Evolutionary conservation across 1,140 invertebrate genomes (phyloP), one percentile per base, ranked within the genome.

Genomic region (Bombyx mandarina): DNA sequence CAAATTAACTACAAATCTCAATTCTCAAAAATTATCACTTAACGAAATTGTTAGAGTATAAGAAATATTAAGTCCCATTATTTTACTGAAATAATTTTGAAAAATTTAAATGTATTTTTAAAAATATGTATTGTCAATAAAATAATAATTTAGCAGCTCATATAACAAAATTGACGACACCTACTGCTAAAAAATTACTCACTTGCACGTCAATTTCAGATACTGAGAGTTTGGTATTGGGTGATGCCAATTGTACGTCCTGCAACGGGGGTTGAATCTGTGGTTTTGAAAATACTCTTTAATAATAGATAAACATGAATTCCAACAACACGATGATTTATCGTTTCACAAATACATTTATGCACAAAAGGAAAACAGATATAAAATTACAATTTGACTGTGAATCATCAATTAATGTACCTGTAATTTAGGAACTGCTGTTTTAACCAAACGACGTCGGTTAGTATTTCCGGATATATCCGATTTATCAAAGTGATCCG

Each of bases 161-260:
- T 18, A 18, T 18, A 18, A 18, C 12, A 18, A 18, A 18, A 18
- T 18, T 18, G 12, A 18, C 12, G 12, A 18, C 12, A 18, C 12
- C 12, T 18, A 18, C 12, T 18, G 12, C 12, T 18, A 18, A 18
- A 18, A 18, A 18, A 18, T 18, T 18, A 18, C 12, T 18, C 12
- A 18, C 12, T 50, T 50, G 9, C 18, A 50, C 18, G 9, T 10
- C 8, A 10, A 50, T 50, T 8, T 50, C 18, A 22, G 49, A 50
- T 7, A 50, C 18, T 50, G 49, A 22, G 9, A 50, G 49, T 9
- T 50, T 9, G 18, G 49, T 50, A n/a, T 50, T 50, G 45, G 45
- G 45, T 45, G 45, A 8, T 10, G 45, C 10, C 45, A 45, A 45
- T 45, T 45, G 45, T 45, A 10, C 12, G 12, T 18, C 12, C 12